Conservation (phyloP, 1,140 invertebrate genomes). For the Tetramorium alpestre region DNA sequence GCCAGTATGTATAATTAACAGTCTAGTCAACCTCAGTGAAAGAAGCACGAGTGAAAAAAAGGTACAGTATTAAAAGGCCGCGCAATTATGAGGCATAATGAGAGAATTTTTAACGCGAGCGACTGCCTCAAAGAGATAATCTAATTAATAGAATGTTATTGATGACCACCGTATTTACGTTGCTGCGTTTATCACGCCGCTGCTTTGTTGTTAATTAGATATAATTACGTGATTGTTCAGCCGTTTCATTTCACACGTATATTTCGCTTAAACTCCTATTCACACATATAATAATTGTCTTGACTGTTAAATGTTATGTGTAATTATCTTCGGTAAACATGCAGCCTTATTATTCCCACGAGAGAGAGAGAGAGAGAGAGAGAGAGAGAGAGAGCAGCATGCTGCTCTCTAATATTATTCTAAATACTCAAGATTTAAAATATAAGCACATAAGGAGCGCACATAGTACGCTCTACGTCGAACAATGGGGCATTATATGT, state of each 20-base stretch:
- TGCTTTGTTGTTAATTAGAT: constrained; percentile 19
- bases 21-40: background rate
- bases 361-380: too few species aligned
- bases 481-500: constrained; percentile 52
- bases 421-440: constrained; percentile 44
- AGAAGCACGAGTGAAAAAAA: background rate
- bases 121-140: background rate
- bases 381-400: background rate
- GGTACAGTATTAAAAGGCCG: background rate
- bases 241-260: constrained; percentile 13
- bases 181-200: background rate
- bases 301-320: background rate
- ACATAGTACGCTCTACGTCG: background rate
- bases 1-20: background rate
- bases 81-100: background rate
- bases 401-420: background rate
- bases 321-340: constrained; percentile 44
- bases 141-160: background rate
- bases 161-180: background rate
- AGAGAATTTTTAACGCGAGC: background rate
- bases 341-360: constrained; percentile 12
- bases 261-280: constrained; percentile 28
- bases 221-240: constrained; percentile 43
- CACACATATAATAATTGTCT: constrained; percentile 26
- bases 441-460: constrained; percentile 20